phyloP scores from a whole-genome alignment of 2,888 invertebrate genomes.

The Calliphora vomitoria region DNA sequence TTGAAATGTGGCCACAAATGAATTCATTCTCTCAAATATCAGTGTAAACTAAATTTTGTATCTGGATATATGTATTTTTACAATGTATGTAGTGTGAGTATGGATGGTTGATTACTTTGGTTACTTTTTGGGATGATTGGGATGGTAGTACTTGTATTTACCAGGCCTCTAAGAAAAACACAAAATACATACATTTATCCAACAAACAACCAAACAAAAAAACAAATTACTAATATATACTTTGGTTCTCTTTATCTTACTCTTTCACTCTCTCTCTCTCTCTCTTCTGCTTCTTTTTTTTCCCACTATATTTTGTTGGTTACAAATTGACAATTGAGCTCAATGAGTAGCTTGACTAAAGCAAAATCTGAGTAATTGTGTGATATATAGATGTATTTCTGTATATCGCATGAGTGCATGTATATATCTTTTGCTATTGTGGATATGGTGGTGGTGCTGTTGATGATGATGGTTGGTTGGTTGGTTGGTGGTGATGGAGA shows the following conservation, averaged over 20 bases:
- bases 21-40: slow-evolving; percentile 32
- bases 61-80: slow-evolving; percentile 1
- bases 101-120: slow-evolving; percentile 43
- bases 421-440: neutral
- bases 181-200: no score
- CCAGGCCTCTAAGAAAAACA: slow-evolving; percentile 52
- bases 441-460: slow-evolving; percentile 18
- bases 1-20: neutral
- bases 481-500: slow-evolving; percentile 1
- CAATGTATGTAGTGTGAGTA: neutral
- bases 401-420: neutral
- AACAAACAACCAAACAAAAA: slow-evolving; percentile 24
- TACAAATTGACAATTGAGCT: slow-evolving; percentile 68
- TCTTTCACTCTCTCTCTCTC: slow-evolving; percentile 4
- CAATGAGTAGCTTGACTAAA: slow-evolving; percentile 63
- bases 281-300: slow-evolving; percentile 33
- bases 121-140: slow-evolving; percentile 53
- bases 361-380: slow-evolving; percentile 64
- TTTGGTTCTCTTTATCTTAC: slow-evolving; percentile 1
- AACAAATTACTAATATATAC: slow-evolving; percentile 24
- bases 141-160: slow-evolving; percentile 57
- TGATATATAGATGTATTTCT: slow-evolving; percentile 1
- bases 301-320: slow-evolving; percentile 38
- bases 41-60: neutral
- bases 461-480: neutral